Conservation (phyloP, 2,888 invertebrate genomes). For the Cataglyphis livida region DNA sequence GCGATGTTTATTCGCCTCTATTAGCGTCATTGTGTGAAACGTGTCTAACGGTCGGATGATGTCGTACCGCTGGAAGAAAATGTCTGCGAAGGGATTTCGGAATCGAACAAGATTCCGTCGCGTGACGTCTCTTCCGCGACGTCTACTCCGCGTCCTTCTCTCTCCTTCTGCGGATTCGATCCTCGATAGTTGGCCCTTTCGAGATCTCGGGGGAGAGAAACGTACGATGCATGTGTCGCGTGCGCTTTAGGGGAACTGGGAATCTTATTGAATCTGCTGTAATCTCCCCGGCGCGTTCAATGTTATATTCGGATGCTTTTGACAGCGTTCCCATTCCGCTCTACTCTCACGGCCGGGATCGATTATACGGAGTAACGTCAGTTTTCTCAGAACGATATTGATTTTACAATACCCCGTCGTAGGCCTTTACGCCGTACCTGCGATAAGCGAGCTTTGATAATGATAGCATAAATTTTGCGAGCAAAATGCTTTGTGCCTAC, state of each 20-base stretch:
- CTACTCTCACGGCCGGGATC: slow-evolving; percentile 16
- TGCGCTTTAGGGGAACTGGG: slow-evolving; percentile 7
- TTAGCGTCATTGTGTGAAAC: slow-evolving; percentile 14
- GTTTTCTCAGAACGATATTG: slow-evolving; percentile 55
- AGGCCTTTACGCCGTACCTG: neutral
- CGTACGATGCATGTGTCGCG: slow-evolving; percentile 43
- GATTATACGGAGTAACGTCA: slow-evolving; percentile 23
- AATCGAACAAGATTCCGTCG: slow-evolving; percentile 15
- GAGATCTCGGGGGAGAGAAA: slow-evolving; percentile 26
- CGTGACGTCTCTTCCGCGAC: slow-evolving; percentile 33
- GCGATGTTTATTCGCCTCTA: neutral
- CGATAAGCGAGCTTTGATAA: slow-evolving; percentile 35
- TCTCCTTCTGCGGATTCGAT: slow-evolving; percentile 10
- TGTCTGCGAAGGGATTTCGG: slow-evolving; percentile 16
- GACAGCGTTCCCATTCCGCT: slow-evolving; percentile 29
- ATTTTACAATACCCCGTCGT: slow-evolving; percentile 15
- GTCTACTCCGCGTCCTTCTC: slow-evolving; percentile 13
- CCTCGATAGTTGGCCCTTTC: slow-evolving; percentile 44
- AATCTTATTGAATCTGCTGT: slow-evolving; percentile 51
- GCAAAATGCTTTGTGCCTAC: neutral
- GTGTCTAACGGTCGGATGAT: neutral
- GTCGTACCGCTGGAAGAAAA: neutral
- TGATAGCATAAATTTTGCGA: neutral
- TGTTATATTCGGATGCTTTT: slow-evolving; percentile 48
- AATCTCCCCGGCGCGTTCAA: slow-evolving; percentile 28